Conservation (phyloP, 1,140 invertebrate species). For the Tetramorium parvispinum region DNA sequence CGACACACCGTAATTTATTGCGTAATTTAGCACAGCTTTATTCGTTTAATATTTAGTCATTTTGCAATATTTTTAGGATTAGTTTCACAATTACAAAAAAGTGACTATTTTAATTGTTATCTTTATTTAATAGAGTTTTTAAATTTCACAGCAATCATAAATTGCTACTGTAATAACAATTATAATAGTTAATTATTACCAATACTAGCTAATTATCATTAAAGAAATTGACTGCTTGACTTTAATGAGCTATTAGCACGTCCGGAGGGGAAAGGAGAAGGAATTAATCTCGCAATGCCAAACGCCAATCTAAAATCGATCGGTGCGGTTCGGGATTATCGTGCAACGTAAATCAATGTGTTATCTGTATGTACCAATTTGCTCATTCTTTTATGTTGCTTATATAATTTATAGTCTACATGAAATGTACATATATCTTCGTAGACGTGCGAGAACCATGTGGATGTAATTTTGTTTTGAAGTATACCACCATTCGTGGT, state of each 20-base stretch:
- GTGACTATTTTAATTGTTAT: background rate
- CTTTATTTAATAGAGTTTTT: background rate
- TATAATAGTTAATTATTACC: background rate
- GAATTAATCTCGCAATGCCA: background rate
- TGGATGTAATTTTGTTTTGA: slow-evolving; percentile 26
- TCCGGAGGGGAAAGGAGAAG: background rate
- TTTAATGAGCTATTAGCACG: background rate
- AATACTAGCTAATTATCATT: slow-evolving; percentile 18
- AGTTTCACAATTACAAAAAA: background rate
- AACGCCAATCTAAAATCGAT: background rate
- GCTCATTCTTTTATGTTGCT: background rate
- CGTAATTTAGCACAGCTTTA: slow-evolving; percentile 10
- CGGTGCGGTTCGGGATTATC: background rate
- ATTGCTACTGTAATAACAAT: background rate
- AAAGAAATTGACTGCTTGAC: background rate
- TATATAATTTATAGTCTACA: background rate
- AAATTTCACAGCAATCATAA: background rate
- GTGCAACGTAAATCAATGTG: background rate
- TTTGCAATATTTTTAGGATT: background rate
- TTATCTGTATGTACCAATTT: background rate
- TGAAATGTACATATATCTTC: background rate
- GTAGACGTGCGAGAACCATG: background rate
- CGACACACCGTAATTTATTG: background rate
- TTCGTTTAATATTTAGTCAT: background rate
- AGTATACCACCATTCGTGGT: background rate